Base-by-base conservation (phyloP, 1,140 invertebrate genomes). In the Lepeophtheirus salmonis region DNA sequence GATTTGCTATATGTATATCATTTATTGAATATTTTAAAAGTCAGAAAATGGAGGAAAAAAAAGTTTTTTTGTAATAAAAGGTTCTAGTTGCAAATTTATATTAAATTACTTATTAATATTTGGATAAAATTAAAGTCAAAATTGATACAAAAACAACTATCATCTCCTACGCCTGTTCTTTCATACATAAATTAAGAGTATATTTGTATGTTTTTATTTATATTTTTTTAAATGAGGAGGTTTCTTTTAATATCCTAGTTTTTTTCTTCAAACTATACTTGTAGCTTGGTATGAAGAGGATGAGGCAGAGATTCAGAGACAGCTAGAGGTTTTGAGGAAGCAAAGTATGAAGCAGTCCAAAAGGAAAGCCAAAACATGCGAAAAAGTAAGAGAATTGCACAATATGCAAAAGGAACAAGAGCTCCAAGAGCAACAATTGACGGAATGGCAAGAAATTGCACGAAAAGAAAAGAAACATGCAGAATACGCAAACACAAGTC, bases 371-470 rank as follows among this genome's bases (percentile, higher is more conserved):
- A 41, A 41, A n/a, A 41, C 30, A 6, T 10, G 30, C n/a, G 30
- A 41, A n/a, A 41, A 41, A n/a, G 30, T 41, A 10, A 41, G 30
- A 41, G 30, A 41, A 41, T 10, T 41, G 30, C 30, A 41, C 30
- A n/a, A 6, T n/a, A 12, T 52, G 12, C 14, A 20, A 20, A 20
- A 52, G 20, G 50, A 52, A 20, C 53, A 55, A 6, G 53, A 21
- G 24, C 10, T 12, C 10, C 53, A 55, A 12, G 53, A 18, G 53
- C 3, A 18, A 16, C 53, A 55, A 20, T 16, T 26, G 57, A 23
- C 16, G 26, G 57, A 60, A 30, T 60, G 57, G 57, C 57, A 60
- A 18, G 16, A 50, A 26, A 60, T 60, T 21, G 57, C 57, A 17
- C 16, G 22, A 20, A 55, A 24, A 17, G 53, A 55, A 22, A 55